These are phyloP conservation scores for Ips typographus DNA, from an alignment of 1,140 invertebrate genomes.

Conservation along the genomic window DNA sequence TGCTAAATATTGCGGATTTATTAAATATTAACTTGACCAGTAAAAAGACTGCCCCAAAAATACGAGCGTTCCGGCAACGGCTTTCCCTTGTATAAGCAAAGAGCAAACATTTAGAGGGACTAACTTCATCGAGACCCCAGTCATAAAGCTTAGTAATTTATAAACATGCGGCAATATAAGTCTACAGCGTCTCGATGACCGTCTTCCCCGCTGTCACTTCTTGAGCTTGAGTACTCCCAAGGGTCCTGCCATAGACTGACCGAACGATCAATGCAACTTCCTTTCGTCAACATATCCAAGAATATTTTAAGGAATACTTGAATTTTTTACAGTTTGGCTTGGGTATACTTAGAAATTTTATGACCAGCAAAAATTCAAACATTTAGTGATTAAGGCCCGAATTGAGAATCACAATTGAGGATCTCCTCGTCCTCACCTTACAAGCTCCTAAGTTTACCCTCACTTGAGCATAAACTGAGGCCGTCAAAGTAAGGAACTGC, in stretches of 20 bases:
- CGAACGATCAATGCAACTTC: slow-evolving; percentile 28
- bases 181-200: slow-evolving; percentile 27
- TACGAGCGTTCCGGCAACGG: too few species aligned
- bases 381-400: too few species aligned
- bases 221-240: slow-evolving; percentile 16
- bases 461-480: too few species aligned
- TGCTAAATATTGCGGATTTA: not conserved
- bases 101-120: slow-evolving; percentile 12
- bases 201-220: slow-evolving; percentile 32
- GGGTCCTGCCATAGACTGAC: slow-evolving; percentile 26
- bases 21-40: not conserved
- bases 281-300: slow-evolving; percentile 25
- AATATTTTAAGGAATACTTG: slow-evolving; percentile 27
- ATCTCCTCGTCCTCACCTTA: too few species aligned
- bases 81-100: slow-evolving; percentile 8
- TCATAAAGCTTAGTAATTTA: slow-evolving; percentile 45
- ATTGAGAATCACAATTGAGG: too few species aligned
- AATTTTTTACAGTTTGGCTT: slow-evolving; percentile 6
- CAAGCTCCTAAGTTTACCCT: too few species aligned
- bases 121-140: slow-evolving; percentile 17
- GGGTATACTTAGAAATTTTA: not conserved
- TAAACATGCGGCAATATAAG: slow-evolving; percentile 47
- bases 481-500: too few species aligned
- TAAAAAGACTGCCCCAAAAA: not conserved
- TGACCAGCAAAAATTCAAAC: not conserved